A percentile compares a stretch with the other conserved stretches of the same genome.
phyloP scores from a whole-genome alignment of 2,888 invertebrate genomes.

The Nematopogon swammerdamellus region DNA sequence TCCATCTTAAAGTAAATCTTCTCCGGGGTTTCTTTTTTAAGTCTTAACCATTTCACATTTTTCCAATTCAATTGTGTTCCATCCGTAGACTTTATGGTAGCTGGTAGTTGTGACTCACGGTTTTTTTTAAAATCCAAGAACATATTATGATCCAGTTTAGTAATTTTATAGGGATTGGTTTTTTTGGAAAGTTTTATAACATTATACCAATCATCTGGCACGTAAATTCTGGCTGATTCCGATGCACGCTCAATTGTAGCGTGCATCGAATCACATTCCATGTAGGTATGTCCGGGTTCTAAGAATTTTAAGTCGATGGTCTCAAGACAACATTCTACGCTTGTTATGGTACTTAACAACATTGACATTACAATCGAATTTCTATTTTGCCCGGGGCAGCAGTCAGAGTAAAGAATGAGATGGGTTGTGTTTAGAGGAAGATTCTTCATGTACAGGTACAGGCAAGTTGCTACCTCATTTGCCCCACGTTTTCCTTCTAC shows the following conservation, averaged over 20 bases:
- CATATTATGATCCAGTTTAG: not conserved
- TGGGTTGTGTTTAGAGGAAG: constrained; percentile 2
- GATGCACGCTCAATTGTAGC: constrained; percentile 3
- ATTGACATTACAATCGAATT: constrained; percentile 5
- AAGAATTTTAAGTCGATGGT: constrained; percentile 7
- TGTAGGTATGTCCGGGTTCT: constrained; percentile 8
- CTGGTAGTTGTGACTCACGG: not conserved
- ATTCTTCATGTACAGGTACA: constrained; percentile 1
- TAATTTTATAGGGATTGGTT: not conserved
- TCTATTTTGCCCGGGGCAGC: constrained; percentile 6
- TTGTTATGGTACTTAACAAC: constrained; percentile 1
- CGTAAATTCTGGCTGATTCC: constrained; percentile 2
- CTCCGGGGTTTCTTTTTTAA: constrained; percentile 4
- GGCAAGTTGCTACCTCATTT: constrained; percentile 14
- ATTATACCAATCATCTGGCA: constrained; percentile 5
- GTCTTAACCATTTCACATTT: constrained; percentile 4
- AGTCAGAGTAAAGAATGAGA: not conserved
- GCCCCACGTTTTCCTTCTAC: constrained; percentile 13
- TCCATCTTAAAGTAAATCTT: not conserved
- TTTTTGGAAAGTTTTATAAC: not conserved
- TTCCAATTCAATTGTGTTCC: constrained; percentile 2
- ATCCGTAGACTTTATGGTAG: constrained; percentile 1
- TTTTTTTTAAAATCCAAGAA: not conserved
- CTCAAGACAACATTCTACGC: constrained; percentile 2
- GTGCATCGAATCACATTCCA: constrained; percentile 5